Evolutionary conservation across 2,888 invertebrate species (phyloP).

Genomic region (Orthonevra nobilis): DNA sequence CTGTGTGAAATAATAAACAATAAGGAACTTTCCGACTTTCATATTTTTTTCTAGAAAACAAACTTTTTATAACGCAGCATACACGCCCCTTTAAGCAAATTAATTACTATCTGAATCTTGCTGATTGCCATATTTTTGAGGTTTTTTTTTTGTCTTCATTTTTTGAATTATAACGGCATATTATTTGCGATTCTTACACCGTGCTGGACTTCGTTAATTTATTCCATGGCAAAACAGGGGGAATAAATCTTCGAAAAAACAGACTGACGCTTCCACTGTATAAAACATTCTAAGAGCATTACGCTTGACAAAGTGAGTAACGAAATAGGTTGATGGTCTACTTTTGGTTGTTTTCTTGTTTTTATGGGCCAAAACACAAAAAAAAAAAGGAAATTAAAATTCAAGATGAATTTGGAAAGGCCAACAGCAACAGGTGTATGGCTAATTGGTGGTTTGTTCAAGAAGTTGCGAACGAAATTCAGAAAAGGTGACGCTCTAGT

Average conservation of each 20-base stretch:
- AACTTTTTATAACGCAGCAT: constrained; percentile 6
- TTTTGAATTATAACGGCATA: constrained; percentile 40
- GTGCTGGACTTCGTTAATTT: constrained; percentile 33
- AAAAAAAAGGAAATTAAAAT: constrained; percentile 19
- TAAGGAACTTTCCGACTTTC: neutral
- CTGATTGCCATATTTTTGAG: constrained; percentile 19
- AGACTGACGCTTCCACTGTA: neutral
- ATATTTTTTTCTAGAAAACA: neutral
- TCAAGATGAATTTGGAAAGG: constrained; percentile 18
- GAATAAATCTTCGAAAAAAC: constrained; percentile 17
- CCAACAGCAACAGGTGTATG: constrained; percentile 5
- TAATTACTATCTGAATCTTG: constrained; percentile 43
- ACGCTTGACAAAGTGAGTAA: constrained; percentile 49
- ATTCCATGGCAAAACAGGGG: constrained; percentile 15
- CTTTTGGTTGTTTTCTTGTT: constrained; percentile 13
- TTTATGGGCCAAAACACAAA: constrained; percentile 1
- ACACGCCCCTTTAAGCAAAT: constrained; percentile 26
- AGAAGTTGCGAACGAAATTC: neutral
- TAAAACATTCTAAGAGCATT: constrained; percentile 29
- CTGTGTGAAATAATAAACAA: too few relatives aligned
- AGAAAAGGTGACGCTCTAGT: constrained; percentile 5
- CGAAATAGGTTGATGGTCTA: constrained; percentile 55
- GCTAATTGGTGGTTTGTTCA: neutral
- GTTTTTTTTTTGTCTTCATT: neutral
- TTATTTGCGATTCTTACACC: constrained; percentile 40